Conservation (phyloP, 2,888 invertebrate species). For the Campoletis raptor region DNA sequence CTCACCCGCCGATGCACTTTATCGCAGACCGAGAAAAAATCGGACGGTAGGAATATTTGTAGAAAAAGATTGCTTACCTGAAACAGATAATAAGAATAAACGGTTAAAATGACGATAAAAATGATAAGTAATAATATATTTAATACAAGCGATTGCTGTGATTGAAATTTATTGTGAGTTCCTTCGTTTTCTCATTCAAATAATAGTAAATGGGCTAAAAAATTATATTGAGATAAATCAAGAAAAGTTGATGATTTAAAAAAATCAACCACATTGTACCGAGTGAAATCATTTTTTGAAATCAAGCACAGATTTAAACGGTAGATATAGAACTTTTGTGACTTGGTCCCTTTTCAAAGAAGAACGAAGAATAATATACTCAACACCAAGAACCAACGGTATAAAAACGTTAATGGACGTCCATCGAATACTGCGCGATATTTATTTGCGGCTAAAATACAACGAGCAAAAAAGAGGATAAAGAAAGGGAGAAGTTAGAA, state of each 20-base stretch:
- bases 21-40: background rate
- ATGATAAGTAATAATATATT: background rate
- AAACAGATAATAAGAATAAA: conserved; percentile 17
- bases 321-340: background rate
- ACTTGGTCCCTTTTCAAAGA: conserved; percentile 6
- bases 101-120: background rate
- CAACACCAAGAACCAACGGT: background rate
- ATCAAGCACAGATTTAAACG: background rate
- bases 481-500: conserved; percentile 11
- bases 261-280: background rate
- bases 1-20: background rate
- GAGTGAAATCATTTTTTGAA: background rate
- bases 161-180: background rate
- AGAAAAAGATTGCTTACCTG: conserved; percentile 34
- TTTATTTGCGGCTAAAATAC: conserved; percentile 58
- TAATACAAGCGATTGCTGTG: background rate
- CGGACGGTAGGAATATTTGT: background rate
- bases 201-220: background rate
- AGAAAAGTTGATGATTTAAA: background rate
- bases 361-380: conserved; percentile 16
- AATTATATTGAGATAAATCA: background rate
- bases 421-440: conserved; percentile 44
- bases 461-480: background rate
- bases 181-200: background rate
- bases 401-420: conserved; percentile 32